Conservation (phyloP, 2,888 invertebrate species). For the Ennomos erosarius region DNA sequence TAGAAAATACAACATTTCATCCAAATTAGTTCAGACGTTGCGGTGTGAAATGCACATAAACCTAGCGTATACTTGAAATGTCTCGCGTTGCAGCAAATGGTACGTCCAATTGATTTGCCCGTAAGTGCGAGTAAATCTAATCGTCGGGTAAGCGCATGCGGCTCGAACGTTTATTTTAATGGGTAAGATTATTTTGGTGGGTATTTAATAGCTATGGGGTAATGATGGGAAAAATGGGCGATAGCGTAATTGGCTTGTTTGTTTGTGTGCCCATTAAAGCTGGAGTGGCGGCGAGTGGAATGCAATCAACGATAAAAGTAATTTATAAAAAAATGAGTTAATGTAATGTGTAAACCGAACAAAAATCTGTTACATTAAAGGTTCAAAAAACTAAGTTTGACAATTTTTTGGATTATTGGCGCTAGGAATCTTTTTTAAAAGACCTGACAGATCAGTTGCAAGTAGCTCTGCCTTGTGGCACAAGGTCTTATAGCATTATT, state of each 20-base stretch:
- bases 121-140: constrained; percentile 19
- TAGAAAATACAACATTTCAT: too few relatives aligned
- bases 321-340: too few relatives aligned
- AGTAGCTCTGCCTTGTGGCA: too few relatives aligned
- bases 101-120: constrained; percentile 20
- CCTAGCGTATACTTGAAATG: constrained; percentile 7
- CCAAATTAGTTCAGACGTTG: too few relatives aligned
- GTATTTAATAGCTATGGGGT: constrained; percentile 20
- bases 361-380: too few relatives aligned
- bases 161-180: constrained; percentile 40
- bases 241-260: constrained; percentile 35
- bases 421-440: too few relatives aligned
- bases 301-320: not conserved
- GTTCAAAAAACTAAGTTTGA: too few relatives aligned
- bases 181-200: constrained; percentile 32
- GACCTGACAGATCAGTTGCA: too few relatives aligned
- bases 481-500: too few relatives aligned
- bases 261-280: constrained; percentile 15
- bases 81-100: constrained; percentile 19
- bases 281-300: not conserved
- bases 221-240: constrained; percentile 39
- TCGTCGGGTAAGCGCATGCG: constrained; percentile 30
- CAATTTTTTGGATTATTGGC: too few relatives aligned
- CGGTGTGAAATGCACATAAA: too few relatives aligned
- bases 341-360: too few relatives aligned